Percentiles rank a stretch among this genome's conserved stretches.
phyloP scores from a whole-genome alignment of 2,113 vertebrate species.

The Perca flavescens region DNA sequence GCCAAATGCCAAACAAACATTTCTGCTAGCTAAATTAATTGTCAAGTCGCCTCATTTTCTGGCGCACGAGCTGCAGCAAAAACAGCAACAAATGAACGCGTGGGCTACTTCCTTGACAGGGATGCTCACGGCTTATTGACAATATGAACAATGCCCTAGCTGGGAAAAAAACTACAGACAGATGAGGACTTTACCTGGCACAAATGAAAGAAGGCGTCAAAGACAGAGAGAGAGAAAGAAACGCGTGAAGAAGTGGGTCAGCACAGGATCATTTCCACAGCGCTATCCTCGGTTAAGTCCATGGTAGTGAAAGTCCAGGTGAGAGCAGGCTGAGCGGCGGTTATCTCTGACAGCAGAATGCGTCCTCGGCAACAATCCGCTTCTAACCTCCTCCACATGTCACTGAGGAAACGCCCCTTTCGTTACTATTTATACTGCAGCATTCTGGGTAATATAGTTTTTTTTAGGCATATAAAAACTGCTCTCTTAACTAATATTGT shows the following conservation, averaged over 20 bases:
- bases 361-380: conserved; percentile 75
- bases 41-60: not conserved
- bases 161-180: conserved; percentile 37
- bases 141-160: conserved; percentile 41
- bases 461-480: not conserved
- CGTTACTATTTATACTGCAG: conserved; percentile 68
- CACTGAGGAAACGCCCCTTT: conserved; percentile 78
- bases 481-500: not conserved
- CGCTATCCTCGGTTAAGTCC: conserved; percentile 81
- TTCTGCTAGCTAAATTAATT: not conserved
- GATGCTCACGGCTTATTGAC: conserved; percentile 50
- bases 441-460: conserved; percentile 81
- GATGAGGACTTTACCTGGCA: conserved; percentile 78
- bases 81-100: conserved; percentile 60
- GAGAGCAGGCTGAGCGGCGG: conserved; percentile 69
- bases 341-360: conserved; percentile 79
- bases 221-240: conserved; percentile 18
- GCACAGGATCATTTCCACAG: conserved; percentile 73
- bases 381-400: conserved; percentile 85
- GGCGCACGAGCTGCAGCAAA: conserved; percentile 38
- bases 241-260: conserved; percentile 73
- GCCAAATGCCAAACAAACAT: not conserved
- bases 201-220: conserved; percentile 52
- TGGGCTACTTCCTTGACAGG: conserved; percentile 73
- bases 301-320: conserved; percentile 79